These are phyloP conservation scores for Enteromius paludinosus DNA, from an alignment of 2,797 vertebrate genomes.

Conservation along the genomic window DNA sequence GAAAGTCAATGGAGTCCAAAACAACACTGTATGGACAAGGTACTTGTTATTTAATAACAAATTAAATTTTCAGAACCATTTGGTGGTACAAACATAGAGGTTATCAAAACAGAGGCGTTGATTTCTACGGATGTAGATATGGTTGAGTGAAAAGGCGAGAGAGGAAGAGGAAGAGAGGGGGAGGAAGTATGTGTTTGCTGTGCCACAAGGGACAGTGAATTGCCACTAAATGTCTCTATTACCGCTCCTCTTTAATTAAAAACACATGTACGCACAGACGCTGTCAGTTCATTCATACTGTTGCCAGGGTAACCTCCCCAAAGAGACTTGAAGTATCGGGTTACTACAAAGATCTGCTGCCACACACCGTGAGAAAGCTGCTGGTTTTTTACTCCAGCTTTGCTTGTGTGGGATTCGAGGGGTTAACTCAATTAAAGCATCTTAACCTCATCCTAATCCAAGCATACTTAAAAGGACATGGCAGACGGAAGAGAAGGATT, in stretches of 20 bases:
- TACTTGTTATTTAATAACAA: not conserved
- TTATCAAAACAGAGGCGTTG: not conserved
- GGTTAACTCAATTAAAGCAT: slow-evolving; percentile 52
- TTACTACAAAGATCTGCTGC: slow-evolving; percentile 46
- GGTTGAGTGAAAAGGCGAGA: slow-evolving; percentile 8
- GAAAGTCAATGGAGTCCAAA: not conserved
- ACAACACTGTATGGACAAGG: not conserved
- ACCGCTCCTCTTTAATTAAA: slow-evolving; percentile 59
- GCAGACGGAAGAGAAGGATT: slow-evolving; percentile 24
- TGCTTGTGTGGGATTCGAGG: slow-evolving; percentile 26
- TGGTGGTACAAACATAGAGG: not conserved
- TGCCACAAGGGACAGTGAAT: slow-evolving; percentile 55
- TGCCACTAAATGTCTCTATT: slow-evolving; percentile 56
- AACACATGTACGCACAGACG: slow-evolving; percentile 48
- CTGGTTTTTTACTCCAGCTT: slow-evolving; percentile 5
- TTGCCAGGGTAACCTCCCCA: slow-evolving; percentile 53
- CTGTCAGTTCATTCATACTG: slow-evolving; percentile 45
- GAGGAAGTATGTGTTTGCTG: slow-evolving; percentile 35
- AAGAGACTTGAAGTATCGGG: slow-evolving; percentile 46
- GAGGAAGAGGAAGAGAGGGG: slow-evolving; percentile 44
- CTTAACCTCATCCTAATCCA: slow-evolving; percentile 54
- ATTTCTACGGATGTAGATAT: slow-evolving; percentile 13
- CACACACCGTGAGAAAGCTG: slow-evolving; percentile 42
- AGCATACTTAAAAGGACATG: slow-evolving; percentile 41
- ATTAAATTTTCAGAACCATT: not conserved